phyloP scores from a whole-genome alignment of 2,797 vertebrate species.

The Esox masquinongy region DNA sequence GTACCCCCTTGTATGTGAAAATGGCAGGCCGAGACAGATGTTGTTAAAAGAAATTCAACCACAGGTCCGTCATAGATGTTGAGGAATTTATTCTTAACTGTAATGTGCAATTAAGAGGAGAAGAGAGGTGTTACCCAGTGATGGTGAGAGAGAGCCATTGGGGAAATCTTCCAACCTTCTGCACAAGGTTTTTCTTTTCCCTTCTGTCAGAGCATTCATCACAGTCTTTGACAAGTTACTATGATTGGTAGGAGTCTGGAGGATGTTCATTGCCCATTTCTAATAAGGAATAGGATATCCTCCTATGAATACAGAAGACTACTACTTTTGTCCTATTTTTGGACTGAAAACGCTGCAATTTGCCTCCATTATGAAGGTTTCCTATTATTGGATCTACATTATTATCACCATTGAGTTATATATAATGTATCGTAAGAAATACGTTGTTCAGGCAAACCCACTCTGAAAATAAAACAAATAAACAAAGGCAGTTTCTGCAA shows the following conservation, averaged over 20 bases:
- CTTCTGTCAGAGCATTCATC: slow-evolving; percentile 35
- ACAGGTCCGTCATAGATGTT: slow-evolving; percentile 51
- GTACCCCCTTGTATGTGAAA: slow-evolving; percentile 67
- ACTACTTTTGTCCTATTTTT: not conserved
- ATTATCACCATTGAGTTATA: not conserved
- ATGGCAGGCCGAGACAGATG: slow-evolving; percentile 58
- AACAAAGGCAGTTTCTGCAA: not conserved
- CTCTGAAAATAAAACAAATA: not conserved
- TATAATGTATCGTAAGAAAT: not conserved
- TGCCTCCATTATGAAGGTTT: not conserved
- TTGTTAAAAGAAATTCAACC: slow-evolving; percentile 73
- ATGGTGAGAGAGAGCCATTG: slow-evolving; percentile 51
- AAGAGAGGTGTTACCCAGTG: slow-evolving; percentile 63
- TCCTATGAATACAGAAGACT: not conserved
- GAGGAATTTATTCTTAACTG: slow-evolving; percentile 71
- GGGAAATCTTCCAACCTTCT: slow-evolving; percentile 70
- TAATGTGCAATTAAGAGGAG: slow-evolving; percentile 73
- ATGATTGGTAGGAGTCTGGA: slow-evolving; percentile 34
- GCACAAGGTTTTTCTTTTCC: slow-evolving; percentile 66
- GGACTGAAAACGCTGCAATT: not conserved
- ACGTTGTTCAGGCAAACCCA: not conserved
- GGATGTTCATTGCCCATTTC: not conserved
- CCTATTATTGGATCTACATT: not conserved
- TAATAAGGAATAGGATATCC: slow-evolving; percentile 3
- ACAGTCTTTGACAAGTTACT: slow-evolving; percentile 24